Evolutionary conservation across 1,140 invertebrate species (phyloP).

Genomic region (Parapsyche elsis): DNA sequence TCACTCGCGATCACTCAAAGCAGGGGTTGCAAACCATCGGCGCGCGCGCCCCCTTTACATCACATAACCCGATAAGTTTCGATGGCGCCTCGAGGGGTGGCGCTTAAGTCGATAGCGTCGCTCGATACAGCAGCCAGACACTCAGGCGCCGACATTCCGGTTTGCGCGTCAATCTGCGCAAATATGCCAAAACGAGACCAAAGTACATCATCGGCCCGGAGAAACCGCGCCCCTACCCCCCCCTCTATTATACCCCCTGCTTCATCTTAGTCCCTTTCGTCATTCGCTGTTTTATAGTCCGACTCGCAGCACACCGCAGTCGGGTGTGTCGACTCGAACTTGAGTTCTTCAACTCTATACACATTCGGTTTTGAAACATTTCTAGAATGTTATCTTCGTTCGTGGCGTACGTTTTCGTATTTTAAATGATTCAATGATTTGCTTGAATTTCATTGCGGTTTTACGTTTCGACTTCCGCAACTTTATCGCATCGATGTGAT

Average conservation of each 20-base stretch:
- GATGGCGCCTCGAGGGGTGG: background rate
- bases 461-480: no score
- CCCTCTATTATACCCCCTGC: background rate
- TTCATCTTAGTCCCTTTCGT: background rate
- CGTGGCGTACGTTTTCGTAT: no score
- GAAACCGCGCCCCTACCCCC: background rate
- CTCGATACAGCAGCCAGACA: slow-evolving; percentile 41
- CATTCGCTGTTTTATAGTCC: background rate
- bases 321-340: no score
- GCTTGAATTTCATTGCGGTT: no score
- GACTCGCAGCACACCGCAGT: no score
- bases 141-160: slow-evolving; percentile 24
- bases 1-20: background rate
- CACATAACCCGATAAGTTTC: background rate
- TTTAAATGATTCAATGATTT: no score
- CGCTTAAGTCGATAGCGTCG: background rate
- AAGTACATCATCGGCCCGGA: background rate
- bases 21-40: background rate
- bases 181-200: background rate
- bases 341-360: no score
- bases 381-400: no score
- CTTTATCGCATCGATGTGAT: no score
- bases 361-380: background rate
- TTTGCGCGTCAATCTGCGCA: slow-evolving; percentile 39
- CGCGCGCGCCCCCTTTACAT: background rate